Evolutionary conservation across 2,113 vertebrate species (phyloP).

Genomic region (Tragelaphus imberbis): DNA sequence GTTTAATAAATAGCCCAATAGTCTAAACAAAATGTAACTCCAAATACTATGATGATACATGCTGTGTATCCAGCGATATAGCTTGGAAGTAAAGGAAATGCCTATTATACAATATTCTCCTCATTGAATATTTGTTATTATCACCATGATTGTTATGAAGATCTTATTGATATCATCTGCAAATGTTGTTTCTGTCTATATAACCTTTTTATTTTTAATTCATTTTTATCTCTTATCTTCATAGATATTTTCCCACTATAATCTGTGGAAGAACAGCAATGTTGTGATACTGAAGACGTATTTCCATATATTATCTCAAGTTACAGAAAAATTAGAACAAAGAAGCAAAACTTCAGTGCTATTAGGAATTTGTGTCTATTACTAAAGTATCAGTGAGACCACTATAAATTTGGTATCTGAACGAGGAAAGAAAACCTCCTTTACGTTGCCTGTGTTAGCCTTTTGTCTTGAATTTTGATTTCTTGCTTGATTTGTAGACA

Average conservation of each 20-base stretch:
- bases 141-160: background rate
- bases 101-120: background rate
- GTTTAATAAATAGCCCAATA: slow-evolving; percentile 60
- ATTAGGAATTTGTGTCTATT: background rate
- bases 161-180: background rate
- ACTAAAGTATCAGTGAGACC: background rate
- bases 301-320: slow-evolving; percentile 14
- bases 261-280: background rate
- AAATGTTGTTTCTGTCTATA: background rate
- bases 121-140: background rate
- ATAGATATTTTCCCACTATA: background rate
- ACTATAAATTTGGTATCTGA: background rate
- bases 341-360: background rate
- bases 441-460: background rate
- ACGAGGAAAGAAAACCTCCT: background rate
- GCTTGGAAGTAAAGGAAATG: slow-evolving; percentile 47
- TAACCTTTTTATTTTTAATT: background rate
- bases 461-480: slow-evolving; percentile 60
- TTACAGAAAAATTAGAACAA: background rate
- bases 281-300: background rate
- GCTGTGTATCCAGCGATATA: slow-evolving; percentile 6
- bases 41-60: slow-evolving; percentile 40
- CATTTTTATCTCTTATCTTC: background rate
- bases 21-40: slow-evolving; percentile 51
- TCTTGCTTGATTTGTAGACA: slow-evolving; percentile 56